Evolutionary conservation across 2,888 invertebrate species (phyloP).

Genomic region (Panzeria rudis): DNA sequence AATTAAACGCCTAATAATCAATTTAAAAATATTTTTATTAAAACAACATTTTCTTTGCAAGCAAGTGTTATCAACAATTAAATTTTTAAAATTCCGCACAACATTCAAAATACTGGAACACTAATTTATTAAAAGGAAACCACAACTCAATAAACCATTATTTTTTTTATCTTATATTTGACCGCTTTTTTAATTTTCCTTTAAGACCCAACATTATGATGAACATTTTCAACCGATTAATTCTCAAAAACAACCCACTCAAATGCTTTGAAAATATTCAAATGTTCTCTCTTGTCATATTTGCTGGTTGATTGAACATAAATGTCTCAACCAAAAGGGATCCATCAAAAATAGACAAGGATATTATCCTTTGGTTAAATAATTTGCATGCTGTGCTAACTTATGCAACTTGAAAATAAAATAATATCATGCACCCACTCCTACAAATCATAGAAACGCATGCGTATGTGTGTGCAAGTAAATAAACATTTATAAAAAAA

Average conservation of each 20-base stretch:
- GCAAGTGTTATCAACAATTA: not conserved
- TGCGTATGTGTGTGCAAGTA: slow-evolving; percentile 5
- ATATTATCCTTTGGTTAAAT: slow-evolving; percentile 70
- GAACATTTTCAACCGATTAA: slow-evolving; percentile 30
- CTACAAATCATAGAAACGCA: not conserved
- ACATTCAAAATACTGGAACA: not conserved
- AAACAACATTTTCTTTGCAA: too few relatives aligned
- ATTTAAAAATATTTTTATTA: too few relatives aligned
- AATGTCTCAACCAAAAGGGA: slow-evolving; percentile 71
- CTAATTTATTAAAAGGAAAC: not conserved
- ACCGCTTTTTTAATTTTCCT: not conserved
- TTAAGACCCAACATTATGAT: slow-evolving; percentile 1
- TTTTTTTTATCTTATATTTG: not conserved
- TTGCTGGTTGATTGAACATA: slow-evolving; percentile 71
- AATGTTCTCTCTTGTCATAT: slow-evolving; percentile 63
- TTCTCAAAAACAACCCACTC: slow-evolving; percentile 38
- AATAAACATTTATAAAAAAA: slow-evolving; percentile 37
- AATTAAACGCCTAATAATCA: too few relatives aligned
- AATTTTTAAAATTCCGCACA: too few relatives aligned
- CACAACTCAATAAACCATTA: not conserved
- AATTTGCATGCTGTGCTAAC: slow-evolving; percentile 72
- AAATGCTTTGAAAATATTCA: slow-evolving; percentile 16
- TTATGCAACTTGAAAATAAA: slow-evolving; percentile 66
- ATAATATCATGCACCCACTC: slow-evolving; percentile 2
- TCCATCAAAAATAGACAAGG: slow-evolving; percentile 70